Percentiles rank a stretch among this genome's conserved stretches.
These are phyloP conservation scores for Heliconius ismenius DNA, from an alignment of 2,888 invertebrate species.

Conservation along the genomic window DNA sequence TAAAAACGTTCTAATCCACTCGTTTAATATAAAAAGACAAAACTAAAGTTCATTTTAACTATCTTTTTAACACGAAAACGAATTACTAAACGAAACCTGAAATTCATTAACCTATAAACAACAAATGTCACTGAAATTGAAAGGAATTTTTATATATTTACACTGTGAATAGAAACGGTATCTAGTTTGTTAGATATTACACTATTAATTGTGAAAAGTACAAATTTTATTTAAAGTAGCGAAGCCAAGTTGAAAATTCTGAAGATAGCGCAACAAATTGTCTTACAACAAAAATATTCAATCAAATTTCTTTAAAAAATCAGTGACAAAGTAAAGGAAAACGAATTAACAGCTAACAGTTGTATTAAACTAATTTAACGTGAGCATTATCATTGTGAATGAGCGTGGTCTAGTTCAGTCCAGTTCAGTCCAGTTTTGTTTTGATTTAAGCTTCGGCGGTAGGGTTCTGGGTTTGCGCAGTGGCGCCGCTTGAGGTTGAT, in stretches of 20 bases:
- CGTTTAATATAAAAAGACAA: slow-evolving; percentile 31
- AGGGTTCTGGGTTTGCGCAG: slow-evolving; percentile 42
- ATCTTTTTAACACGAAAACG: background rate
- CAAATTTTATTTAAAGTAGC: slow-evolving; percentile 13
- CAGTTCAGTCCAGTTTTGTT: background rate
- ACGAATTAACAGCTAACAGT: slow-evolving; percentile 6
- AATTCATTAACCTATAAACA: slow-evolving; percentile 16
- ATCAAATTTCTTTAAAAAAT: slow-evolving; percentile 15
- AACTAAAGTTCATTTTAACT: slow-evolving; percentile 13
- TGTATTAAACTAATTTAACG: slow-evolving; percentile 6
- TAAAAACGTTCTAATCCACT: slow-evolving; percentile 38
- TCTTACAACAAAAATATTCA: background rate
- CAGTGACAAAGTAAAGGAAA: slow-evolving; percentile 20
- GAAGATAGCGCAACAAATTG: background rate
- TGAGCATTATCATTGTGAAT: slow-evolving; percentile 18
- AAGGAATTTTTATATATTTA: slow-evolving; percentile 7
- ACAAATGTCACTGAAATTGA: slow-evolving; percentile 14
- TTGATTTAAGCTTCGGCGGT: slow-evolving; percentile 37
- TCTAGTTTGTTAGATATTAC: background rate
- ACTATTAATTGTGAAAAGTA: background rate
- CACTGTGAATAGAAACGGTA: background rate
- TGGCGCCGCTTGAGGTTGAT: slow-evolving; percentile 68
- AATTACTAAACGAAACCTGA: slow-evolving; percentile 15
- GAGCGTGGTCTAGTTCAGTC: background rate
- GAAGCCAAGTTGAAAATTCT: background rate